Evolutionary conservation across 2,797 vertebrate genomes (phyloP), one percentile per base, ranked within the genome.

Genomic region (Amniataba percoides): DNA sequence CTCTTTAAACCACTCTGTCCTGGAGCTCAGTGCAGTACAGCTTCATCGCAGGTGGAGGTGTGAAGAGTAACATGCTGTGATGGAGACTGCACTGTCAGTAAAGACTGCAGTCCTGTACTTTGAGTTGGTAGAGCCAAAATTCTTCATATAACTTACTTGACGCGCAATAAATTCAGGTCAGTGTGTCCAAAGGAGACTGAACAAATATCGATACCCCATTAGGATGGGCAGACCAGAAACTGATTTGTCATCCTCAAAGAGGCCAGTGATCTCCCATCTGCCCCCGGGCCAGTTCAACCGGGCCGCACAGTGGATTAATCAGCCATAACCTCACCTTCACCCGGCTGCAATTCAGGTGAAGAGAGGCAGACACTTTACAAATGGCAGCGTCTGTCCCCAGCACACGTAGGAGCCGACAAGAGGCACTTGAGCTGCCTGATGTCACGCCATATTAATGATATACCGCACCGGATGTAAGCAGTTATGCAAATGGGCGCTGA

Each of bases 401-500:
- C 16, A 61, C 8, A 80, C 60, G 67, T 73, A 46, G 63, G 65
- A 84, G 65, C 14, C 0, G 46, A 69, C 14, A 61, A 60, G 40
- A 75, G 71, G 25, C 60, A 75, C 77, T 88, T 71, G 48, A 82
- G 71, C 55, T 62, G 43, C 43, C 58, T 69, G 62, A 79, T 82
- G 74, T 63, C 70, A 63, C 39, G 16, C 68, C 43, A 45, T 86
- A 53, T 82, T 57, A 42, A 60, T 83, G 64, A 85, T 65, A 42
- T 58, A 80, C 63, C 49, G 48, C 21, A 14, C 40, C 25, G 40
- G 69, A 70, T 78, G 59, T 66, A 53, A 67, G 25, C 56, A 46
- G 58, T 78, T 88, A 77, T 82, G 78, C 40, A 78, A 84, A 85
- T 80, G 19, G 31, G 3, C 13, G 23, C 77, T 71, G 27, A 63